A percentile compares a stretch with the other conserved stretches of the same genome.
Evolutionary conservation across 2,888 invertebrate species (phyloP).

Genomic region (Tenthredo notha): DNA sequence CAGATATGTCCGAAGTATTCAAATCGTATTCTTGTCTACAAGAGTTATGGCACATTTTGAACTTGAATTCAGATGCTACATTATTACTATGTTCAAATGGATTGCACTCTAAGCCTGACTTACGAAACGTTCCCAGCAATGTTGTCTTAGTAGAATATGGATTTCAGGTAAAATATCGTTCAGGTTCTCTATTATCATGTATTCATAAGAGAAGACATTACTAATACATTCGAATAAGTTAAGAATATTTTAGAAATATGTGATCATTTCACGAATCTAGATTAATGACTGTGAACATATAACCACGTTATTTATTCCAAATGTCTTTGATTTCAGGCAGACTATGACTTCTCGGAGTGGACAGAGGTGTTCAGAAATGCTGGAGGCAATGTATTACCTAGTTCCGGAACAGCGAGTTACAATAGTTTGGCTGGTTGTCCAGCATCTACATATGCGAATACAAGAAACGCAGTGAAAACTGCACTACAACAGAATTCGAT

Average conservation of each 20-base stretch:
- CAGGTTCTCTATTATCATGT: background rate
- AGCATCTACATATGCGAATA: slow-evolving; percentile 81
- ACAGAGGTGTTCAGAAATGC: slow-evolving; percentile 78
- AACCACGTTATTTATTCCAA: background rate
- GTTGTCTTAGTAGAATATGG: slow-evolving; percentile 82
- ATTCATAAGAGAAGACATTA: background rate
- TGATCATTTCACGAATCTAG: background rate
- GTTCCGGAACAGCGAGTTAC: slow-evolving; percentile 83
- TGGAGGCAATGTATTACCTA: slow-evolving; percentile 79
- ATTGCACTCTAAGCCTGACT: slow-evolving; percentile 76
- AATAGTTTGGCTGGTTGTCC: slow-evolving; percentile 83
- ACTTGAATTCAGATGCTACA: slow-evolving; percentile 75
- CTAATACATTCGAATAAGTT: background rate
- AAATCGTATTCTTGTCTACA: slow-evolving; percentile 75
- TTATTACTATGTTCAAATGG: slow-evolving; percentile 79
- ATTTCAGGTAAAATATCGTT: slow-evolving; percentile 78
- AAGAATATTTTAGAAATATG: background rate
- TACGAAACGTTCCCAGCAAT: slow-evolving; percentile 79
- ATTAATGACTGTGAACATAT: background rate
- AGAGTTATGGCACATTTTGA: slow-evolving; percentile 79
- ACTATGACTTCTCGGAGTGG: slow-evolving; percentile 80
- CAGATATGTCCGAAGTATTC: slow-evolving; percentile 76
- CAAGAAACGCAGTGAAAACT: slow-evolving; percentile 80
- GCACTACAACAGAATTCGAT: slow-evolving; percentile 79
- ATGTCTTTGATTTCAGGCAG: slow-evolving; percentile 75